A percentile compares a stretch with the other conserved stretches of the same genome.
Conservation (phyloP, 2,113 vertebrate species). For the Climacteris rufus region DNA sequence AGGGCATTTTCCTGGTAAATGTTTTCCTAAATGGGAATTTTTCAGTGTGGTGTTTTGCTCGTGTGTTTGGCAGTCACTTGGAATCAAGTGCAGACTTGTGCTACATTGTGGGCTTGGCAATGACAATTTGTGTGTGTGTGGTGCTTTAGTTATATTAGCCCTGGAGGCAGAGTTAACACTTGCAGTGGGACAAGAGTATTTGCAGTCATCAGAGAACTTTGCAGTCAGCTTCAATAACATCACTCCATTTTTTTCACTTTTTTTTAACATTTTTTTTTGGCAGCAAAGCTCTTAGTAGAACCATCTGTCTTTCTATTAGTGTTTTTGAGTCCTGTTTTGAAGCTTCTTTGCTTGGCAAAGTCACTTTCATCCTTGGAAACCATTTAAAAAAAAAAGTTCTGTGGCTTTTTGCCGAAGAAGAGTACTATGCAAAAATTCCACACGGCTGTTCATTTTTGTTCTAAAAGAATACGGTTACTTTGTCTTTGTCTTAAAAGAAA, state of each 20-base stretch:
- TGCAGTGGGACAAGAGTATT: constrained; percentile 77
- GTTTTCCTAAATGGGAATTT: constrained; percentile 68
- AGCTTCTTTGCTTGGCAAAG: constrained; percentile 91
- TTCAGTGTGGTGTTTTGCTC: constrained; percentile 64
- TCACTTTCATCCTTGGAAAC: constrained; percentile 94
- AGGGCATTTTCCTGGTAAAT: constrained; percentile 70
- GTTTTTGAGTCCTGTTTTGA: constrained; percentile 89
- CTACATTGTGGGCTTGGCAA: constrained; percentile 67
- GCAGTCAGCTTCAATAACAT: constrained; percentile 90
- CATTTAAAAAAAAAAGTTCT: constrained; percentile 87
- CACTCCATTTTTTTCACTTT: constrained; percentile 76
- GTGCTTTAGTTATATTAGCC: constrained; percentile 75
- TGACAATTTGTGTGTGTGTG: constrained; percentile 72
- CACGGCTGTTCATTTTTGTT: constrained; percentile 89
- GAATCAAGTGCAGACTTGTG: constrained; percentile 68
- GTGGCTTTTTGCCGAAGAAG: constrained; percentile 89
- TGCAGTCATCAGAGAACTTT: constrained; percentile 82
- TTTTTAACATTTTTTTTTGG: constrained; percentile 82
- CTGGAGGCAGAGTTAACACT: constrained; percentile 80
- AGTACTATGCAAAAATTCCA: constrained; percentile 79
- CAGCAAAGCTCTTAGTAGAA: constrained; percentile 90
- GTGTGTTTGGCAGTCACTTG: constrained; percentile 68
- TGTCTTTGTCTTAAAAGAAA: constrained; percentile 70
- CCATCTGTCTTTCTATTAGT: constrained; percentile 98
- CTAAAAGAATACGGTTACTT: constrained; percentile 74